A percentile compares a stretch with the other conserved stretches of the same genome.
phyloP scores from a whole-genome alignment of 2,888 invertebrate genomes.

The Stenolophus ochropezus region DNA sequence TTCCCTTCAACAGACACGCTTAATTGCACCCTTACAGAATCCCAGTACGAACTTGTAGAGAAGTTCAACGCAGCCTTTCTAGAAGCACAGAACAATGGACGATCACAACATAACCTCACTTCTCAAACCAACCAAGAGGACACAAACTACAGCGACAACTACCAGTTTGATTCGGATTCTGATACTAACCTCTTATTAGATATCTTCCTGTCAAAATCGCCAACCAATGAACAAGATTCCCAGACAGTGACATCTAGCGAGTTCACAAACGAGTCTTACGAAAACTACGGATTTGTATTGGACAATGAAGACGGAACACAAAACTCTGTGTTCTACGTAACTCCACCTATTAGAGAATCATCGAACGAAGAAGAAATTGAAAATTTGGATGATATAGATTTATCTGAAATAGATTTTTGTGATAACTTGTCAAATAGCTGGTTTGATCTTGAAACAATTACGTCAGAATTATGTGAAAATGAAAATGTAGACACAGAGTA shows the following conservation, averaged over 20 bases:
- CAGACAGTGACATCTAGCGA: not conserved
- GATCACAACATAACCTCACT: not conserved
- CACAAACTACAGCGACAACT: not conserved
- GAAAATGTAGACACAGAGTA: conserved; percentile 64
- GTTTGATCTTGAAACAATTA: conserved; percentile 65
- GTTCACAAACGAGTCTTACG: not conserved
- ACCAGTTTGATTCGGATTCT: conserved; percentile 22
- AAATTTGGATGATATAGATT: conserved; percentile 40
- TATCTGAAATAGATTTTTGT: conserved; percentile 67
- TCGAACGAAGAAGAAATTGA: conserved; percentile 8
- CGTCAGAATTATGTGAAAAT: conserved; percentile 41
- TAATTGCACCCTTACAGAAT: conserved; percentile 62
- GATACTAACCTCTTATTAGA: conserved; percentile 52
- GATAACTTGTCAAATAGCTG: conserved; percentile 68
- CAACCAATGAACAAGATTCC: not conserved
- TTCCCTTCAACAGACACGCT: not conserved
- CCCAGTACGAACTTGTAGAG: conserved; percentile 71
- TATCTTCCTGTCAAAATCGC: conserved; percentile 43
- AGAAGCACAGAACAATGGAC: conserved; percentile 68
- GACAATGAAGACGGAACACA: conserved; percentile 29
- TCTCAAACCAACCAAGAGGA: not conserved
- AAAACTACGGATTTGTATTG: conserved; percentile 33
- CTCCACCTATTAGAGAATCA: conserved; percentile 52
- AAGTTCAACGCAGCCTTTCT: conserved; percentile 72
- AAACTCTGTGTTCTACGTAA: conserved; percentile 43